Conservation (phyloP, 2,888 invertebrate species). For the Thecophora atra region DNA sequence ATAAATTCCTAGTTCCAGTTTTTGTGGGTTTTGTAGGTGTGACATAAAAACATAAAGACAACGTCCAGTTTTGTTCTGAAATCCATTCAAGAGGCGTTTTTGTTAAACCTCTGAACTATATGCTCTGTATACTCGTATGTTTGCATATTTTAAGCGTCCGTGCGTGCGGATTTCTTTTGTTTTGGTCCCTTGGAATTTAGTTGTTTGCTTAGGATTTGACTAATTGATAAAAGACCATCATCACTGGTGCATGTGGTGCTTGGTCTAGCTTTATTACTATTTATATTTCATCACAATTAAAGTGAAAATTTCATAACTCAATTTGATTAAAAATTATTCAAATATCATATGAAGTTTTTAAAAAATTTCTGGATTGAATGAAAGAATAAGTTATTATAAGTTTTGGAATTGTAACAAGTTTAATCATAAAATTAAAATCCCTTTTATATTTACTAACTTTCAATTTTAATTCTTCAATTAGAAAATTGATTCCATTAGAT, state of each 20-base stretch:
- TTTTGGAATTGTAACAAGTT: too few relatives aligned
- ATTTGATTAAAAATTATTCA: too few relatives aligned
- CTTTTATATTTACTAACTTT: too few relatives aligned
- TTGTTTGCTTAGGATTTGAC: neutral
- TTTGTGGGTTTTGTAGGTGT: neutral
- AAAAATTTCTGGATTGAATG: too few relatives aligned
- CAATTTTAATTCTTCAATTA: too few relatives aligned
- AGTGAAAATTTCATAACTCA: neutral
- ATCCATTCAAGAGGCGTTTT: neutral
- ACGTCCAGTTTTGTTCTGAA: neutral
- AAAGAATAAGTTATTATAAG: too few relatives aligned
- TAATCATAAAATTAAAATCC: too few relatives aligned
- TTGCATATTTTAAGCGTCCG: neutral
- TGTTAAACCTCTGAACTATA: neutral
- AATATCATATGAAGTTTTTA: too few relatives aligned
- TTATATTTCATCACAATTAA: neutral
- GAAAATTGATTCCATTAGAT: too few relatives aligned
- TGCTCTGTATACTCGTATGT: neutral
- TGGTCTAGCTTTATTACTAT: neutral
- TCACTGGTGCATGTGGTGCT: neutral
- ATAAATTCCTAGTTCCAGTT: neutral
- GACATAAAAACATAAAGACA: neutral
- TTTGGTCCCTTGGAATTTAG: neutral
- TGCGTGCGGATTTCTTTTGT: neutral
- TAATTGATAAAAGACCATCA: neutral